A percentile compares a stretch with the other conserved stretches of the same genome.
phyloP scores from a whole-genome alignment of 2,797 vertebrate genomes.

The Notoglanidium macrostoma region DNA sequence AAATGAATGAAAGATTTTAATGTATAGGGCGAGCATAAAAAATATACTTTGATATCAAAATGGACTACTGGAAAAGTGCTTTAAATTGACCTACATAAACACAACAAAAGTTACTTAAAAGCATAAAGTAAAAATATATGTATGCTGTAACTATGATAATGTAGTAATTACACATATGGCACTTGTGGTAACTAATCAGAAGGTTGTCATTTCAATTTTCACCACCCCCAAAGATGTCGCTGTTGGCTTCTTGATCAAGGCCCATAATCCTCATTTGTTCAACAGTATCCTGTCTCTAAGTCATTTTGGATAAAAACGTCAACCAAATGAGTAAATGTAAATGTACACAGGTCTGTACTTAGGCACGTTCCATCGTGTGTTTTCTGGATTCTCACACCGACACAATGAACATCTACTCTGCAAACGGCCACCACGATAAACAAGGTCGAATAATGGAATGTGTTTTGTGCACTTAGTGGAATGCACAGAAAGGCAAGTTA shows the following conservation, averaged over 20 bases:
- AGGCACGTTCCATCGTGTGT: background rate
- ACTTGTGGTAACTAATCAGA: background rate
- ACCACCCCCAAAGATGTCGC: background rate
- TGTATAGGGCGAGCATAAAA: background rate
- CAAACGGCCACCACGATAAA: background rate
- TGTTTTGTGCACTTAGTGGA: constrained; percentile 1
- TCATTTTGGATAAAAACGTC: background rate
- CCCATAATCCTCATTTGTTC: background rate
- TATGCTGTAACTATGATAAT: background rate
- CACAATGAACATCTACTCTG: background rate
- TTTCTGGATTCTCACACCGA: background rate
- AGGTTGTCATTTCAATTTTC: too few relatives aligned
- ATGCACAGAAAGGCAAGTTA: constrained; percentile 6
- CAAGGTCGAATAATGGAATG: background rate
- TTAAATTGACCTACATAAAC: background rate
- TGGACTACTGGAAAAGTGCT: background rate
- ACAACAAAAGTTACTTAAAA: background rate
- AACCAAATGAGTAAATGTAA: constrained; percentile 14
- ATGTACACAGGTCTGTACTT: background rate
- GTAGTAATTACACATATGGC: background rate
- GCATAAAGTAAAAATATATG: background rate
- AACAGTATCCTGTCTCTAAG: background rate
- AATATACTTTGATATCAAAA: background rate
- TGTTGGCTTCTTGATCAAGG: background rate
- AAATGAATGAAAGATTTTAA: background rate